Evolutionary conservation across 2,888 invertebrate species (phyloP).

Genomic region (Epistrophe grossulariae): DNA sequence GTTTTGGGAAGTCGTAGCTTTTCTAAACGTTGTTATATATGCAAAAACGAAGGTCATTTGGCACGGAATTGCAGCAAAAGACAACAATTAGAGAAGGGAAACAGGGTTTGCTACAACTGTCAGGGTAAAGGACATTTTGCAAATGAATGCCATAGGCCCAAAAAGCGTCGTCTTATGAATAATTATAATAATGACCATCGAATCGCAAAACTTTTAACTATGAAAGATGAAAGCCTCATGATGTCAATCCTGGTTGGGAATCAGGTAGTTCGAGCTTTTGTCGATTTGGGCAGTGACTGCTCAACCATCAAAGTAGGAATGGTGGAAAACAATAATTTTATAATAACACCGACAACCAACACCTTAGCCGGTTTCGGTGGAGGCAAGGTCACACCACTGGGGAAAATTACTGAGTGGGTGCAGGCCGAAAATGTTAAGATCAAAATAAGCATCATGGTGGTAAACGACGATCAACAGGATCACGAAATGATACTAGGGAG

Average conservation of each 20-base stretch:
- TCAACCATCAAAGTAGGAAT: slow-evolving; percentile 23
- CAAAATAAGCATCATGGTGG: not conserved
- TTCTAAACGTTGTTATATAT: not conserved
- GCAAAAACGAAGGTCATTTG: not conserved
- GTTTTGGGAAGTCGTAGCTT: not conserved
- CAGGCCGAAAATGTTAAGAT: not conserved
- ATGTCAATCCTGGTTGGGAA: slow-evolving; percentile 5
- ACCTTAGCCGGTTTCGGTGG: slow-evolving; percentile 16
- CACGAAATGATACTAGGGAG: slow-evolving; percentile 5
- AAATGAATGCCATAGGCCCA: slow-evolving; percentile 8
- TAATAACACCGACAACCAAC: not conserved
- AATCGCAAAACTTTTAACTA: slow-evolving; percentile 3
- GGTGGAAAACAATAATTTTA: not conserved
- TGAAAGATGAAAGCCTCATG: slow-evolving; percentile 25
- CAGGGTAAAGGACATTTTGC: slow-evolving; percentile 7
- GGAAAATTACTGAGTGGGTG: slow-evolving; percentile 3
- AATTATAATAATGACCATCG: no score
- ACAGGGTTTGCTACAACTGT: slow-evolving; percentile 35
- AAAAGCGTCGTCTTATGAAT: not conserved
- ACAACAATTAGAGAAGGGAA: not conserved
- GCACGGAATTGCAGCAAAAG: not conserved
- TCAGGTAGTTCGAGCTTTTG: not conserved
- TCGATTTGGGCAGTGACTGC: slow-evolving; percentile 25
- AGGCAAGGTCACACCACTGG: slow-evolving; percentile 19
- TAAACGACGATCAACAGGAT: not conserved